Evolutionary conservation across 2,888 invertebrate species (phyloP).

Genomic region (Scaptomyza caliginosa): DNA sequence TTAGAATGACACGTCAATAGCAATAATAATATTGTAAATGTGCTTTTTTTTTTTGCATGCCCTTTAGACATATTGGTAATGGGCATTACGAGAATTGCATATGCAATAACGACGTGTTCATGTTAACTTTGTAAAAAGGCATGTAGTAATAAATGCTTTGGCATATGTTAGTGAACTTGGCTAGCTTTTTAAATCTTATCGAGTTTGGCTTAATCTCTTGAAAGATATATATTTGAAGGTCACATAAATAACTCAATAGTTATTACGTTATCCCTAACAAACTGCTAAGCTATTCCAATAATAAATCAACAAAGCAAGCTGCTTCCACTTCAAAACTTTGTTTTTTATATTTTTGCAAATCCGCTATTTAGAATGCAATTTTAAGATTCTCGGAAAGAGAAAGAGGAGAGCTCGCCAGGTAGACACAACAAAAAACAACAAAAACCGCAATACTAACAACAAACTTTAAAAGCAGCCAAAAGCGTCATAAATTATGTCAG

Average conservation of each 20-base stretch:
- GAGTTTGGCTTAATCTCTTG: constrained; percentile 15
- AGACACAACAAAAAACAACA: constrained; percentile 25
- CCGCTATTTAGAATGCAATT: constrained; percentile 67
- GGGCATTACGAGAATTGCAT: constrained; percentile 36
- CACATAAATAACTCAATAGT: constrained; percentile 33
- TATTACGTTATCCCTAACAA: constrained; percentile 11
- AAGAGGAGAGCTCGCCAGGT: constrained; percentile 51
- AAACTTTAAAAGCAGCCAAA: constrained; percentile 29
- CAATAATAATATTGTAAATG: constrained; percentile 18
- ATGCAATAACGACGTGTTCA: constrained; percentile 18
- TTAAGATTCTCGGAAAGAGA: constrained; percentile 61
- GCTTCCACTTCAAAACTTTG: background rate
- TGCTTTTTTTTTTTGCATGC: constrained; percentile 5
- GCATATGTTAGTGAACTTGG: background rate
- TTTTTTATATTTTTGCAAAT: constrained; percentile 22
- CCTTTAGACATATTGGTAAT: constrained; percentile 8
- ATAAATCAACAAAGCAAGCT: constrained; percentile 42
- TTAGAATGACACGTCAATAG: constrained; percentile 36
- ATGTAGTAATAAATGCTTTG: background rate
- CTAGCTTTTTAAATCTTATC: constrained; percentile 29
- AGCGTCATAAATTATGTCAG: constrained; percentile 72
- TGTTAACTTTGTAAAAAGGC: background rate
- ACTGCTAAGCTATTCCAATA: constrained; percentile 29
- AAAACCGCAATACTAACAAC: constrained; percentile 12
- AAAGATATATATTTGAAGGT: background rate